These are phyloP conservation scores for Ctenoplectra terminalis DNA, from an alignment of 1,140 invertebrate species.

Conservation along the genomic window DNA sequence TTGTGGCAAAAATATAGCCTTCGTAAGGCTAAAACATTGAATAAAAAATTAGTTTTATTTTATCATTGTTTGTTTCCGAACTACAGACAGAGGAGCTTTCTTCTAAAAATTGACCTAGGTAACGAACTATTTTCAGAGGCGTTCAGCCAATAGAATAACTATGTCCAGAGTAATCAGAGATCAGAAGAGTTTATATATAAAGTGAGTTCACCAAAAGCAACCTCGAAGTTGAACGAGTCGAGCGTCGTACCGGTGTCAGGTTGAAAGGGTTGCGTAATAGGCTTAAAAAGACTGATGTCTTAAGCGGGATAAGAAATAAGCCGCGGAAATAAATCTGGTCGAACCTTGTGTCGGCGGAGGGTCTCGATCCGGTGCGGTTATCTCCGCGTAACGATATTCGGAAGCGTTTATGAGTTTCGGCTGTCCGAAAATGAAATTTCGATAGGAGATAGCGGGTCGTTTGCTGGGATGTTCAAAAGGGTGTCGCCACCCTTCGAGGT, in stretches of 20 bases:
- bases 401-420: slow-evolving; percentile 40
- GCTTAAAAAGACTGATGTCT: slow-evolving; percentile 65
- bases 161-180: slow-evolving; percentile 7
- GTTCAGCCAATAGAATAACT: slow-evolving; percentile 6
- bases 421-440: slow-evolving; percentile 51
- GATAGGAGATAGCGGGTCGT: slow-evolving; percentile 34
- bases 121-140: not conserved
- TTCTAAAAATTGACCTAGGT: no score
- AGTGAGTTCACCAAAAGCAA: not conserved
- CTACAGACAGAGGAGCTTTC: no score
- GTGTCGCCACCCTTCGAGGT: not conserved
- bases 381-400: slow-evolving; percentile 47
- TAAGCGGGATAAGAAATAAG: slow-evolving; percentile 58
- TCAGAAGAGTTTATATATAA: slow-evolving; percentile 35
- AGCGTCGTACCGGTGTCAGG: slow-evolving; percentile 3
- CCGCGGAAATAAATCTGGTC: slow-evolving; percentile 61
- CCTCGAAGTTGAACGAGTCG: not conserved
- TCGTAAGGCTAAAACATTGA: no score
- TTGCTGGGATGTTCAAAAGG: slow-evolving; percentile 1
- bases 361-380: not conserved
- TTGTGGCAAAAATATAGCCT: no score
- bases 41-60: no score
- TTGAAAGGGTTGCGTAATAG: slow-evolving; percentile 62
- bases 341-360: slow-evolving; percentile 15
- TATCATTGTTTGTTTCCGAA: no score